Conservation (phyloP, 1,140 invertebrate genomes). For the Drosophila kanapiae region DNA sequence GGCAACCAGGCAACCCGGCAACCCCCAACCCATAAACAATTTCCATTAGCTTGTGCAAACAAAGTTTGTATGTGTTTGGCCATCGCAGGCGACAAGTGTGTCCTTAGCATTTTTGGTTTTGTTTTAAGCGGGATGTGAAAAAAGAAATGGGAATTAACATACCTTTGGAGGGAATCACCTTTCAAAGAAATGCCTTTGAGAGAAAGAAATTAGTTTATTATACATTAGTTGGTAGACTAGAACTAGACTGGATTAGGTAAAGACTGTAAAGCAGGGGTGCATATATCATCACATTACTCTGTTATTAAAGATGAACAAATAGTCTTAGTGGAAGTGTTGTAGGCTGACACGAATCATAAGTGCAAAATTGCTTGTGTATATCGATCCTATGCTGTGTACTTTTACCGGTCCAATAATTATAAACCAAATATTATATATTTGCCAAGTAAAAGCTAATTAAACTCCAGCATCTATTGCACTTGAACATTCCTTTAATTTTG, state of each 20-base stretch:
- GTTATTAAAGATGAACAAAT: no score
- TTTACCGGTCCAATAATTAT: background rate
- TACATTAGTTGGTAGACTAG: background rate
- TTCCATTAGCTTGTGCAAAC: conserved; percentile 83
- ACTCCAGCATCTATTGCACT: background rate
- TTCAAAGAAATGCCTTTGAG: background rate
- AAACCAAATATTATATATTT: background rate
- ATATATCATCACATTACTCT: no score
- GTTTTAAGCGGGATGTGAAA: background rate
- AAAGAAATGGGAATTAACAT: background rate
- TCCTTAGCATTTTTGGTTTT: conserved; percentile 26
- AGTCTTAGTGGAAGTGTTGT: no score
- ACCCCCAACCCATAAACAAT: conserved; percentile 75
- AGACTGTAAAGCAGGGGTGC: no score
- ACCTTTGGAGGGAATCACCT: background rate
- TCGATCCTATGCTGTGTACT: no score
- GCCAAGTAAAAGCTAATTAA: background rate
- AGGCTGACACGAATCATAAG: no score
- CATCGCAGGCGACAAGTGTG: conserved; percentile 70
- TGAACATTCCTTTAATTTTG: no score
- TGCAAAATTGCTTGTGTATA: no score
- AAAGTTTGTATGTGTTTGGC: conserved; percentile 76
- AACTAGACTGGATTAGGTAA: background rate
- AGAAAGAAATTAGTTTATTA: background rate
- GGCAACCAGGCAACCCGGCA: conserved; percentile 17